These are phyloP conservation scores for Mellivora capensis DNA, from an alignment of 2,113 vertebrate genomes.

Conservation along the genomic window DNA sequence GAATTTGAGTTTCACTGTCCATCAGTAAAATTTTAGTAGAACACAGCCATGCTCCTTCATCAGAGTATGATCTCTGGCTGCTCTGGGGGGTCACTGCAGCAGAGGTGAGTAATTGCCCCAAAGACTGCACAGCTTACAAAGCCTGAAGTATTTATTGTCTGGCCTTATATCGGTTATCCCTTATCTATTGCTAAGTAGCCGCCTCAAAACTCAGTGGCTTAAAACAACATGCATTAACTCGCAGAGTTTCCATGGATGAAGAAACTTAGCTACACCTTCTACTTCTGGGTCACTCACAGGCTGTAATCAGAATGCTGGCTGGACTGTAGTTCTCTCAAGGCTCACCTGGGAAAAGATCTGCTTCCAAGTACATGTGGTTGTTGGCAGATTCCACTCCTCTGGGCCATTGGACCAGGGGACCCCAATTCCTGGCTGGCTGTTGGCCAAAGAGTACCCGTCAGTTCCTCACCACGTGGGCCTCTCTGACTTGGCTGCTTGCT, in stretches of 20 bases:
- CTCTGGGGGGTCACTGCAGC: not conserved
- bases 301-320: not conserved
- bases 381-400: not conserved
- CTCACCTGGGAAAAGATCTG: not conserved
- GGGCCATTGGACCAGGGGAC: not conserved
- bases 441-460: not conserved
- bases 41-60: not conserved
- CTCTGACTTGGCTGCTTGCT: not conserved
- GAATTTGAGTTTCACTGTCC: not conserved
- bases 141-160: not conserved
- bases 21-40: not conserved
- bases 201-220: not conserved
- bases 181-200: not conserved
- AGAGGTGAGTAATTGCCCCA: not conserved
- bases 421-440: not conserved
- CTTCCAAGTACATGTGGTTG: not conserved
- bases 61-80: not conserved
- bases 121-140: not conserved
- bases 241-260: not conserved
- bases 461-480: not conserved
- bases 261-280: not conserved
- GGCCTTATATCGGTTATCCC: not conserved
- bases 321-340: not conserved
- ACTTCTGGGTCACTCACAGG: not conserved
- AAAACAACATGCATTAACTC: not conserved